Evolutionary conservation across 2,797 vertebrate species (phyloP), one percentile per base, ranked within the genome.

Genomic region (Pseudotriccus pelzelni): DNA sequence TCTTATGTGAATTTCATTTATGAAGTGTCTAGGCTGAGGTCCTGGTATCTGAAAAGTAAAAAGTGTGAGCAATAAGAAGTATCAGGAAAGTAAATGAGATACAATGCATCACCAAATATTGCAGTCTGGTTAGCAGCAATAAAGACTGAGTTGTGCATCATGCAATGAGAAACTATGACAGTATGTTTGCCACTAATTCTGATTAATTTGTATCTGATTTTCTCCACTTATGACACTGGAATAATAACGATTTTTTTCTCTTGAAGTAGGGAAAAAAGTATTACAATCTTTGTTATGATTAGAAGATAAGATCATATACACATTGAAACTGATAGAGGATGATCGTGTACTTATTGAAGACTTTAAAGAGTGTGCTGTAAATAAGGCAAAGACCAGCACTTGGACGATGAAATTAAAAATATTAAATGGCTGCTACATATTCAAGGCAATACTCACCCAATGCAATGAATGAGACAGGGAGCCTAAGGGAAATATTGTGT

Each of bases 401-500:
- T 84, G 46, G 90, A 93, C 66, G 22, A 95, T 86, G 76, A 92
- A 36, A 36, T 86, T 69, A 79, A 95, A 95, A 92, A 41, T 72
- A 86, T 66, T 78, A 93, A 93, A 75, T 81, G 90, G 43, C 27
- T 89, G 80, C 53, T 64, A 59, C 13, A 25, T 52, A 75, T 87
- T 63, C 46, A 67, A 90, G 43, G 32, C n/a, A 84, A 30, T 17
- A 58, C 86, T 86, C 50, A 81, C 75, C 22, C 67, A 89, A 28
- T 32, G 39, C 20, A 87, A 46, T 53, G 43, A 89, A 90, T 4
- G 4, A 94, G 66, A 30, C 43, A 75, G 36, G 46, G 15, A 88
- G 22, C 60, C 84, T 82, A 49, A 58, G 80, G 62, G 59, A 94
- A 91, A 84, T 87, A 64, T 46, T 39, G 15, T 52, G 62, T 64